Evolutionary conservation across 2,888 invertebrate species (phyloP), one percentile per base, ranked within the genome.

Genomic region (Temnothorax rugatulus): DNA sequence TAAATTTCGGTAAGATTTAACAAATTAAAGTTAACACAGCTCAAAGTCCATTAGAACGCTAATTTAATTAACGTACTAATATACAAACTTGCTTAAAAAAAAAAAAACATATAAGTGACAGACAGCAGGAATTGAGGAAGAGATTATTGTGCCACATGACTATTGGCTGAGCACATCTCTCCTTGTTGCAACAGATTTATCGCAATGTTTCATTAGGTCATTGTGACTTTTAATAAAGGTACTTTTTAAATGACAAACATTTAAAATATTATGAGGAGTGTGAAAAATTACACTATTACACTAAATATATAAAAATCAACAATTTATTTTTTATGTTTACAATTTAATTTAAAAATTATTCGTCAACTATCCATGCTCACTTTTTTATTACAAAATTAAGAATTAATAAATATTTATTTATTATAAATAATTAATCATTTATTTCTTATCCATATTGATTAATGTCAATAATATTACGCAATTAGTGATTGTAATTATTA

Each of bases 161-260:
- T 74, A 74, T 74, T 74, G 74, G 44, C 74, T 74, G 61, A 74
- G n/a, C 61, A n/a, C 9, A 50, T 64, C 29, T 76, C 34, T 34
- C 9, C 21, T 64, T 5, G 38, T 21, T 71, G 29, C 41, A 57
- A 71, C 5, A n/a, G 8, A 61, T 44, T 44, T 74, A 44, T 61
- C 13, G 4, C 1, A 68, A 15, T 21, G 3, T 73, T 5, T 57
- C 4, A 41, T 41, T 18, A 29, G 4, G 1, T 4, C 21, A 15
- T 71, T 73, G 38, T 73, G 38, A 73, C 18, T 73, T 25, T 57
- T 57, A 25, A 18, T 41, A 3, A 73, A 57, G 0, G 8, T 7
- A 52, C 18, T 47, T 38, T 13, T 38, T 38, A 1, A 69, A 34
- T n/a, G 0, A 38, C 15, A 71, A 71, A 38, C 18, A 41, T 57